phyloP scores from a whole-genome alignment of 2,797 vertebrate genomes.

The Rousettus madagascariensis region DNA sequence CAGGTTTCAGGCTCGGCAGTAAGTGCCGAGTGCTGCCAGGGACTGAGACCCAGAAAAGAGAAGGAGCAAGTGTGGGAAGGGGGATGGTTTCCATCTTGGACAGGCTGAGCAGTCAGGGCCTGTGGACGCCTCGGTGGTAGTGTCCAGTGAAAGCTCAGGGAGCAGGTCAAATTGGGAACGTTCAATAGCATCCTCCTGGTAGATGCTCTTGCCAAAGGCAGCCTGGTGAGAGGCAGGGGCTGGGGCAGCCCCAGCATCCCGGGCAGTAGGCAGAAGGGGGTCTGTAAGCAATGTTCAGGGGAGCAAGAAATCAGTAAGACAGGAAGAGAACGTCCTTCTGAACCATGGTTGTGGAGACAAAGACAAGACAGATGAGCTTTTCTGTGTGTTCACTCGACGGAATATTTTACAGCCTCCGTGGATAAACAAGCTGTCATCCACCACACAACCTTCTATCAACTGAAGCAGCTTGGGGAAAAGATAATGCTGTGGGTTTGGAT shows the following conservation, averaged over 20 bases:
- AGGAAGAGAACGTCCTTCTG: background rate
- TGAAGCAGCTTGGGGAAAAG: conserved; percentile 68
- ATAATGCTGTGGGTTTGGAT: conserved; percentile 61
- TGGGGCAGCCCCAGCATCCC: background rate
- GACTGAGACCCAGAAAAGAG: background rate
- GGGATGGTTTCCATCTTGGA: background rate
- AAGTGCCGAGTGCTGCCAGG: background rate
- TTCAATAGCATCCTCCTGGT: fast-evolving
- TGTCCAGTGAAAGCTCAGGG: background rate
- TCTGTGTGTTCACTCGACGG: conserved; percentile 44
- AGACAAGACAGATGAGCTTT: conserved; percentile 72
- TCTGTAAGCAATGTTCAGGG: background rate
- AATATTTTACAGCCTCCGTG: conserved; percentile 68
- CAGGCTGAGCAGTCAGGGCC: background rate
- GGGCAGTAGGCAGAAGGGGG: background rate
- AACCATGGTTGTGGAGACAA: background rate
- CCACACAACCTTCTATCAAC: conserved; percentile 73
- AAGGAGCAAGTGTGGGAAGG: background rate
- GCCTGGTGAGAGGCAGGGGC: background rate
- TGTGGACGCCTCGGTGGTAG: background rate
- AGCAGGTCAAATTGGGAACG: background rate
- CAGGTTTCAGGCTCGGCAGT: background rate
- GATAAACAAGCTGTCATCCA: conserved; percentile 77
- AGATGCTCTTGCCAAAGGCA: background rate
- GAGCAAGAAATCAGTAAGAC: background rate